Evolutionary conservation across 1,140 invertebrate genomes (phyloP).

Genomic region (Zeugodacus cucurbitae): DNA sequence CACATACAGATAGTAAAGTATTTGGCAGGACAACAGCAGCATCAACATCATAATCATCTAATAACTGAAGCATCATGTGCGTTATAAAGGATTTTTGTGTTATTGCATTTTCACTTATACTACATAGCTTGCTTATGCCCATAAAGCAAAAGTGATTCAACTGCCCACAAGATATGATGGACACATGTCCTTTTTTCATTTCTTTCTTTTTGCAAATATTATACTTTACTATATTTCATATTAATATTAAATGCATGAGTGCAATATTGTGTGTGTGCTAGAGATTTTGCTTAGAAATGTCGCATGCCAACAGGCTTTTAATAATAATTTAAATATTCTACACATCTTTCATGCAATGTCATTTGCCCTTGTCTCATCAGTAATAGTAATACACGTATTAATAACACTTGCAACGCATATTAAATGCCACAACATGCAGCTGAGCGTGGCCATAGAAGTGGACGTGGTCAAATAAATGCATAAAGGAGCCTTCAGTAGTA

Average conservation of each 20-base stretch:
- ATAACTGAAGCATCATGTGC: neutral
- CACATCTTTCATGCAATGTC: neutral
- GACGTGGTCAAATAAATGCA: neutral
- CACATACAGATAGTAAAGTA: neutral
- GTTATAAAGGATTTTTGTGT: constrained; percentile 30
- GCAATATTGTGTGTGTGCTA: no score
- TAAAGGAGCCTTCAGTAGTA: neutral
- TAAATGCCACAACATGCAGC: constrained; percentile 17
- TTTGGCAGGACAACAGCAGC: neutral
- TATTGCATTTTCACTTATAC: constrained; percentile 20
- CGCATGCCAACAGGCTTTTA: constrained; percentile 64
- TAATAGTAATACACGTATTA: constrained; percentile 9
- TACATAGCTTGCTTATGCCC: neutral
- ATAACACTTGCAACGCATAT: constrained; percentile 30
- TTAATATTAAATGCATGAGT: neutral
- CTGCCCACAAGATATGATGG: neutral
- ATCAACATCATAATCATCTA: neutral
- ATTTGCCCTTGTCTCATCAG: neutral
- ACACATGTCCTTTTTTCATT: neutral
- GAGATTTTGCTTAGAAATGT: neutral
- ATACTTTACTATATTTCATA: neutral
- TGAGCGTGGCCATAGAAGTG: neutral
- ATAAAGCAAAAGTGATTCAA: constrained; percentile 16
- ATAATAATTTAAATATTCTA: constrained; percentile 57
- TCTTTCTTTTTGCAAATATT: neutral